Conservation (phyloP, 1,140 invertebrate genomes). For the Brachystomella parvula region DNA sequence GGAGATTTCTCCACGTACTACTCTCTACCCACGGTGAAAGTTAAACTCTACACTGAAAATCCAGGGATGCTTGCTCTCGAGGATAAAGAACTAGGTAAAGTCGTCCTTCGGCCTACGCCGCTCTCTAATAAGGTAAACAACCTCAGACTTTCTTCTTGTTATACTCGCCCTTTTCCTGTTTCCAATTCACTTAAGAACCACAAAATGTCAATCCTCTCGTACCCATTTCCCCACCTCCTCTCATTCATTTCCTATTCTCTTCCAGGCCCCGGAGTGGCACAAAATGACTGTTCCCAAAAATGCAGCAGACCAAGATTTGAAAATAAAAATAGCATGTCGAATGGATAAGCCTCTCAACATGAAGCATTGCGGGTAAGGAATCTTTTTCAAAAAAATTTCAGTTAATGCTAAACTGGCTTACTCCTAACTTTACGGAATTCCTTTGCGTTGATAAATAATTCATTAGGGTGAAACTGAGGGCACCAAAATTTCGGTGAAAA, state of each 20-base stretch:
- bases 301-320: slow-evolving; percentile 84
- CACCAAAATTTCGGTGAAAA: too few species aligned
- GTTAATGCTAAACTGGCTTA: too few species aligned
- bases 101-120: slow-evolving; percentile 82
- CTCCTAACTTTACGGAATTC: too few species aligned
- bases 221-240: slow-evolving; percentile 8
- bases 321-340: slow-evolving; percentile 93
- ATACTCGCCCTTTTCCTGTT: background rate
- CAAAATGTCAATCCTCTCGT: background rate
- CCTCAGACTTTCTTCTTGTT: too few species aligned
- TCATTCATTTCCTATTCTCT: slow-evolving; percentile 1
- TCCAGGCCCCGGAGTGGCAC: slow-evolving; percentile 88
- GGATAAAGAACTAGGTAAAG: slow-evolving; percentile 96
- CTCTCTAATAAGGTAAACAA: slow-evolving; percentile 67
- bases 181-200: background rate
- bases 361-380: slow-evolving; percentile 89
- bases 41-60: slow-evolving; percentile 95
- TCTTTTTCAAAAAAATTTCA: too few species aligned
- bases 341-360: slow-evolving; percentile 99
- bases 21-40: slow-evolving; percentile 91
- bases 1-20: slow-evolving; percentile 98
- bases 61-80: slow-evolving; percentile 94
- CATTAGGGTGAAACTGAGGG: too few species aligned
- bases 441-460: too few species aligned
- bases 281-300: slow-evolving; percentile 93